Evolutionary conservation across 2,888 invertebrate genomes (phyloP).

Genomic region (Salpingus planirostris): DNA sequence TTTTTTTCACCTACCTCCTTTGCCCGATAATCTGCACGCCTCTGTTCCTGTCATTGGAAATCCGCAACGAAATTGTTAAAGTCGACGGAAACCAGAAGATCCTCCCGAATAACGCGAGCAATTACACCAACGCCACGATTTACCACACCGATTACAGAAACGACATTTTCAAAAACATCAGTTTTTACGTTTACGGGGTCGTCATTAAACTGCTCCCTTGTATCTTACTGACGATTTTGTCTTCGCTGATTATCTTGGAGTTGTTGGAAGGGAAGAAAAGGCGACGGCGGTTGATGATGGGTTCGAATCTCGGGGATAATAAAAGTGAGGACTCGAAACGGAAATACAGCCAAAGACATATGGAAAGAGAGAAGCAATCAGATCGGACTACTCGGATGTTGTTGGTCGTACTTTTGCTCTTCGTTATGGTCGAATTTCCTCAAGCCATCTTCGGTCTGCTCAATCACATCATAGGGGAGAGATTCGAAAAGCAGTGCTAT

Average conservation of each 20-base stretch:
- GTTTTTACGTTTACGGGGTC: constrained; percentile 87
- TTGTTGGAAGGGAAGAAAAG: constrained; percentile 68
- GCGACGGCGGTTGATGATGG: constrained; percentile 52
- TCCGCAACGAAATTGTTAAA: constrained; percentile 42
- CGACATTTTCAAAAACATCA: constrained; percentile 18
- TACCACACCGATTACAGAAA: constrained; percentile 18
- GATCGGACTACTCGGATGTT: constrained; percentile 86
- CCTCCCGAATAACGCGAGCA: constrained; percentile 4
- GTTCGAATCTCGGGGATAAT: constrained; percentile 26
- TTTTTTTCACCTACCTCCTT: constrained; percentile 68
- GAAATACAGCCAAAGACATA: constrained; percentile 23
- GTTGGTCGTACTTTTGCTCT: constrained; percentile 73
- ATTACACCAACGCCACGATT: constrained; percentile 15
- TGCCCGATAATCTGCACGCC: constrained; percentile 80
- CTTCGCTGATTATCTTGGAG: constrained; percentile 67
- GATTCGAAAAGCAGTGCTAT: constrained; percentile 72
- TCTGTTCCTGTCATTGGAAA: constrained; percentile 67
- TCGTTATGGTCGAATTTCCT: constrained; percentile 82
- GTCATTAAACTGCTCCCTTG: constrained; percentile 88
- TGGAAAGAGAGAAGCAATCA: constrained; percentile 53
- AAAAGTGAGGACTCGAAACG: constrained; percentile 30
- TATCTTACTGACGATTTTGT: constrained; percentile 72
- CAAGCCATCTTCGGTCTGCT: constrained; percentile 76
- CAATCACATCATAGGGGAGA: constrained; percentile 63
- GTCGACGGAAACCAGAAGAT: constrained; percentile 42